Evolutionary conservation across 2,888 invertebrate species (phyloP), one percentile per base, ranked within the genome.

Genomic region (Philaethria dido): DNA sequence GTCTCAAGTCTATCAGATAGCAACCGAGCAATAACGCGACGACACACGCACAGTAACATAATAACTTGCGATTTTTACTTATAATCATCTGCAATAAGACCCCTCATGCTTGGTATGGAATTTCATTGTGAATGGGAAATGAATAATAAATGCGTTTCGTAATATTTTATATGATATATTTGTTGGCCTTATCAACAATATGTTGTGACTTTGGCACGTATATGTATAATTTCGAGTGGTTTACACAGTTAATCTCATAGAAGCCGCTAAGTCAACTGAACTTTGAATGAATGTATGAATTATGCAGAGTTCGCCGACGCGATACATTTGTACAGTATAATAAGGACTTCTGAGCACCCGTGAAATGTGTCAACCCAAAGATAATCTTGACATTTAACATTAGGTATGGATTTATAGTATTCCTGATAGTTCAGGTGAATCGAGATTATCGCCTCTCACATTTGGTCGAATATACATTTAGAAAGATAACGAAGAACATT

Each of bases 61-160:
- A 88, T 85, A 81, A 73, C 77, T 79, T 86, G 68, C 81, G 79
- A 76, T 82, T 83, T 74, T 81, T 85, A 82, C 80, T 83, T 81
- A 83, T 83, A 83, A 90, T 83, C 92, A 92, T 92, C 89, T 87
- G 90, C 80, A 86, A 84, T 52, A 29, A 59, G 11, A 62, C 47
- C 52, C 60, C 59, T 25, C 29, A 44, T 47, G 22, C 22, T 65
- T 29, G 9, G 16, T 42, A 44, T 29, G 16, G 44, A 50, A 14
- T 55, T 50, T 62, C 22, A 2, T 55, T 1, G 39, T 55, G 6
- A 47, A 48, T 48, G 20, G n/a, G 5, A 45, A 22, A 47, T 36
- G 29, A 22, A 11, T n/a, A 13, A 3, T 14, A 29, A 9, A 33
- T 29, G 11, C 0, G 5, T 14, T 60, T 8, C 45, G 3, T 36